These are phyloP conservation scores for Cyanoramphus novaezelandiae DNA, from an alignment of 2,113 vertebrate species.

Conservation along the genomic window DNA sequence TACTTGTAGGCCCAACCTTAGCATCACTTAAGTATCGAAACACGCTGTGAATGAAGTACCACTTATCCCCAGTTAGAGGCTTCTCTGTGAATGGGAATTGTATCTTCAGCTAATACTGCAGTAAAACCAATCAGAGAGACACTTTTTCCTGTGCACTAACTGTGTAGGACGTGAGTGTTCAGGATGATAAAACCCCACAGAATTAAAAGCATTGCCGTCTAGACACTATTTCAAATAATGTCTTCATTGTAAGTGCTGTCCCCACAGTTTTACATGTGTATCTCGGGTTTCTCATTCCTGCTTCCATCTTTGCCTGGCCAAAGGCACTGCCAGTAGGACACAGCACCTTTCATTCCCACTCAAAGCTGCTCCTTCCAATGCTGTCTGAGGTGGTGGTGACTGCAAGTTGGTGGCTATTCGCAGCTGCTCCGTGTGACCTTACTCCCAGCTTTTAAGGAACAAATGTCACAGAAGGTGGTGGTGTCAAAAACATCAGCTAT, in stretches of 20 bases:
- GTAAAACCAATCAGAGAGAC: not conserved
- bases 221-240: not conserved
- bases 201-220: not conserved
- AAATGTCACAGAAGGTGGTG: not conserved
- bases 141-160: not conserved
- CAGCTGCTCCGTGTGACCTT: not conserved
- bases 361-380: not conserved
- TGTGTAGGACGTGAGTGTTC: not conserved
- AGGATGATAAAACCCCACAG: not conserved
- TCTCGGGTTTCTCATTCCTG: not conserved
- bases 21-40: not conserved
- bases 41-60: not conserved
- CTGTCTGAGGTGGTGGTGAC: not conserved
- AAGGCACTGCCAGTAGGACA: not conserved
- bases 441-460: slow-evolving; percentile 13
- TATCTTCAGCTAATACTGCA: not conserved
- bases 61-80: not conserved
- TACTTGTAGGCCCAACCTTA: not conserved
- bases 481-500: not conserved
- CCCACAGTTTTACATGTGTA: not conserved
- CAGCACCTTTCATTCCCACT: not conserved
- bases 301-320: not conserved
- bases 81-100: not conserved
- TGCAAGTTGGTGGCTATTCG: not conserved
- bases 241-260: not conserved